Conservation (phyloP, 2,113 vertebrate species). For the Cynoglossus semilaevis region DNA sequence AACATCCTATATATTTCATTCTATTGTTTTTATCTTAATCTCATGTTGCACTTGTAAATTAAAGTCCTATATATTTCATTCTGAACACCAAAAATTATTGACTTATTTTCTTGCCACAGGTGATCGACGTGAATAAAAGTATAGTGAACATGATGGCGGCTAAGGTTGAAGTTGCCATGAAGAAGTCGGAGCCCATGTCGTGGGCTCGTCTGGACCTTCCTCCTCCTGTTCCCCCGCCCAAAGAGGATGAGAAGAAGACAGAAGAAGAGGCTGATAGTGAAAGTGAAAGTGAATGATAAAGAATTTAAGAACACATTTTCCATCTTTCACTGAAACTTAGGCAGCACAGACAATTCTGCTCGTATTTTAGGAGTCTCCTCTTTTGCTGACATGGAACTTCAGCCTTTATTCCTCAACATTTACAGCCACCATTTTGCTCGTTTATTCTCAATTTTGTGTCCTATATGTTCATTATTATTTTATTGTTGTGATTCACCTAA, state of each 20-base stretch:
- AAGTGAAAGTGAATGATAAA: constrained; percentile 58
- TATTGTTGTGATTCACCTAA: not conserved
- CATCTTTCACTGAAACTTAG: constrained; percentile 32
- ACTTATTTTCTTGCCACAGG: constrained; percentile 65
- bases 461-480: not conserved
- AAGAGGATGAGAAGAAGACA: constrained; percentile 66
- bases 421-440: not conserved
- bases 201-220: constrained; percentile 95
- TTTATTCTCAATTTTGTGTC: not conserved
- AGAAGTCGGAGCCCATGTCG: constrained; percentile 88
- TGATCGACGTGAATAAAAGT: constrained; percentile 90
- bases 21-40: too few relatives aligned
- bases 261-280: constrained; percentile 62
- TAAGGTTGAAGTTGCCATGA: constrained; percentile 91
- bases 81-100: not conserved
- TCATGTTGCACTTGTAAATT: too few relatives aligned
- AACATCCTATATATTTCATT: too few relatives aligned
- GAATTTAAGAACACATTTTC: not conserved
- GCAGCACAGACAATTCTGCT: constrained; percentile 24
- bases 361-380: constrained; percentile 28
- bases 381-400: constrained; percentile 15
- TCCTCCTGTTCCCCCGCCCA: constrained; percentile 58
- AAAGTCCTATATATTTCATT: too few relatives aligned
- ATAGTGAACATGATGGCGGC: constrained; percentile 90
- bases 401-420: constrained; percentile 5